Conservation (phyloP, 2,888 invertebrate genomes). For the Serrognathus titanus region DNA sequence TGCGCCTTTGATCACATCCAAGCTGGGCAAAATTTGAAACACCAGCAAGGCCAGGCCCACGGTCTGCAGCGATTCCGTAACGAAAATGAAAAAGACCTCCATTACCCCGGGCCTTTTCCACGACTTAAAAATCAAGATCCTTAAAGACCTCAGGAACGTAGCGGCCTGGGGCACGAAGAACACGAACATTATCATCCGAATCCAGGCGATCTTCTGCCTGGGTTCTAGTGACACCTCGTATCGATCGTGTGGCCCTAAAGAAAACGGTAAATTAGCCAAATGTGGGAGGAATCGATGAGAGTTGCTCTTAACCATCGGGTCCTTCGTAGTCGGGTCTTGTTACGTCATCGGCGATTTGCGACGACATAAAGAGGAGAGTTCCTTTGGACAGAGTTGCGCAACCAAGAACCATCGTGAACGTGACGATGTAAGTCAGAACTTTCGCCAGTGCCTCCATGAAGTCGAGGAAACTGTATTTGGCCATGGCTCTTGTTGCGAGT, state of each 20-base stretch:
- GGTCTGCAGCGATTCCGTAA: constrained; percentile 76
- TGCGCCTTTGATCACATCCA: constrained; percentile 74
- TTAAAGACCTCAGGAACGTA: constrained; percentile 64
- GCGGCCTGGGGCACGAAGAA: constrained; percentile 75
- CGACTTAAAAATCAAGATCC: constrained; percentile 73
- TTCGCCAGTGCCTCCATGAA: constrained; percentile 63
- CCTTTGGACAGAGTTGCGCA: constrained; percentile 70
- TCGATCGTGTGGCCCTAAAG: background rate
- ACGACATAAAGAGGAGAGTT: constrained; percentile 68
- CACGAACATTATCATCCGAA: constrained; percentile 74
- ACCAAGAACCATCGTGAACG: constrained; percentile 63
- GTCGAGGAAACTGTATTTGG: constrained; percentile 59
- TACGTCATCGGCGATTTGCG: constrained; percentile 60
- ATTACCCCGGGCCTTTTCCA: constrained; percentile 54
- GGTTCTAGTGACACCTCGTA: background rate
- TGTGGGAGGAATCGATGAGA: no score
- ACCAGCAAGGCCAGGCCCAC: constrained; percentile 76
- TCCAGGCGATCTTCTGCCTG: constrained; percentile 64
- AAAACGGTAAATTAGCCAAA: background rate
- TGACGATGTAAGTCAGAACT: constrained; percentile 63
- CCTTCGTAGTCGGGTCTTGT: constrained; percentile 17
- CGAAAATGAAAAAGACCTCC: constrained; percentile 58
- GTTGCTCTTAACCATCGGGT: no score
- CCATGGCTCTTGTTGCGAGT: constrained; percentile 62
- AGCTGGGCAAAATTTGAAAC: constrained; percentile 69